These are phyloP conservation scores for Falco concolor DNA, from an alignment of 2,797 vertebrate species.

Conservation along the genomic window DNA sequence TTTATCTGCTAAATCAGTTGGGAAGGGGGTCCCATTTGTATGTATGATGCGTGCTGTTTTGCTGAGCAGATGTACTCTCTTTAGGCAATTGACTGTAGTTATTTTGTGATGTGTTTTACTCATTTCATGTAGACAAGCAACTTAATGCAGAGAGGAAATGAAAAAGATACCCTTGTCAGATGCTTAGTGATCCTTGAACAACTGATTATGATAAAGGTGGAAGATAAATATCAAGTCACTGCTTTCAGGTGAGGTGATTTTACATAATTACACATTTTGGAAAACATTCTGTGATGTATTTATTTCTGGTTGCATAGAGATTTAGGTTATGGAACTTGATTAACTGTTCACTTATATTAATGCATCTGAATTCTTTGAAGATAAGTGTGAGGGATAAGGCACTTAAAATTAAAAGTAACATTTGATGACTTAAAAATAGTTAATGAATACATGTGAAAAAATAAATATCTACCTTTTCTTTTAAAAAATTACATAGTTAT, in stretches of 20 bases:
- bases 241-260: not conserved
- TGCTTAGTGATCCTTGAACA: not conserved
- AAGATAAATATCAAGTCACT: not conserved
- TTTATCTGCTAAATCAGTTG: not conserved
- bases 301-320: not conserved
- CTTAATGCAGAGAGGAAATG: not conserved
- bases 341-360: not conserved
- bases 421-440: not conserved
- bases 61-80: not conserved
- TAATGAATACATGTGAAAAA: not conserved
- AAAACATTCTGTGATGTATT: not conserved
- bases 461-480: not conserved
- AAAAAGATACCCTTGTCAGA: not conserved
- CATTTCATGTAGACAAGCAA: not conserved
- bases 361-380: not conserved
- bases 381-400: not conserved
- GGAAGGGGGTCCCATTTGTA: not conserved
- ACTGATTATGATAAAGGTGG: not conserved
- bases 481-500: not conserved
- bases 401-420: not conserved
- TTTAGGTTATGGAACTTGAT: not conserved
- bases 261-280: not conserved
- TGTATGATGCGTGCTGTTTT: fast-evolving
- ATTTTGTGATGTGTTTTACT: not conserved
- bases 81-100: not conserved